Evolutionary conservation across 2,888 invertebrate species (phyloP).

Genomic region (Polyommatus icarus): DNA sequence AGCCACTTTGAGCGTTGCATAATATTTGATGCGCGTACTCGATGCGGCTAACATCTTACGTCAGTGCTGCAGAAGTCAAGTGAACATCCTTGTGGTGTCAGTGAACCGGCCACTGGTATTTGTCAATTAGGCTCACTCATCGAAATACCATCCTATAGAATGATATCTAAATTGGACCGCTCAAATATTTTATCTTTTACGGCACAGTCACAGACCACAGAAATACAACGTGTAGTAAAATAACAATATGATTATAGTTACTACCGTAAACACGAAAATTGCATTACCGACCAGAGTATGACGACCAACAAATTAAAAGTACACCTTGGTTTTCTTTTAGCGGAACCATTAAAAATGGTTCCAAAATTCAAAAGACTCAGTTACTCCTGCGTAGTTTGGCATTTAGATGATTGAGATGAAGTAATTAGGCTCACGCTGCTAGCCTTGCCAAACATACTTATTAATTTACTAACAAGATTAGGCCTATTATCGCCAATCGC

Average conservation of each 20-base stretch:
- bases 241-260: no score
- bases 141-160: not conserved
- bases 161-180: no score
- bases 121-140: not conserved
- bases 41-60: conserved; percentile 8
- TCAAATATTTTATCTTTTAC: no score
- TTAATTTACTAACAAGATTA: not conserved
- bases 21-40: conserved; percentile 17
- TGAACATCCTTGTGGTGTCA: conserved; percentile 26
- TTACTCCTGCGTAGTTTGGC: no score
- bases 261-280: no score
- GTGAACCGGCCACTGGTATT: conserved; percentile 16
- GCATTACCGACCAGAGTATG: no score
- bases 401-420: not conserved
- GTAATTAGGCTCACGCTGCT: not conserved
- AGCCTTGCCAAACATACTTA: not conserved
- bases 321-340: no score
- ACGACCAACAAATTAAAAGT: no score
- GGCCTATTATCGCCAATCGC: conserved; percentile 6
- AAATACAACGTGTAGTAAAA: no score
- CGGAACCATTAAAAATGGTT: no score
- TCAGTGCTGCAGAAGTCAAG: conserved; percentile 23
- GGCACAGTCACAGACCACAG: no score
- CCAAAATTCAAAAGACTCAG: no score
- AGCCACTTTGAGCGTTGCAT: conserved; percentile 14